Percentiles rank a stretch among this genome's conserved stretches.
Conservation (phyloP, 2,113 vertebrate genomes). For the Euleptes europaea region DNA sequence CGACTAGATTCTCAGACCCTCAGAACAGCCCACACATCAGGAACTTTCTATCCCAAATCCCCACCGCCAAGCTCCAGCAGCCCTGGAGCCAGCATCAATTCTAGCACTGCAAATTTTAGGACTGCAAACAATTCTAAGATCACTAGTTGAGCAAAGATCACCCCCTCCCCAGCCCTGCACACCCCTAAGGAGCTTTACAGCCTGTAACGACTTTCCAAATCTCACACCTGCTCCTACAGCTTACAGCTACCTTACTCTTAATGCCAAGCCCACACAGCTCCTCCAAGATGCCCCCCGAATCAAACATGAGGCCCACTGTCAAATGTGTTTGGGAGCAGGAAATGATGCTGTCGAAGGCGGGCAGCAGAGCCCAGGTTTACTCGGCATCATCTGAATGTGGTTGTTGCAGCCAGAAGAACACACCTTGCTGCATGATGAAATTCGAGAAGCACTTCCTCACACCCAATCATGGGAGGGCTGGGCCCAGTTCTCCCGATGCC, state of each 20-base stretch:
- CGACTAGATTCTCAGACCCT: no score
- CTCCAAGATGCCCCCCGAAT: neutral
- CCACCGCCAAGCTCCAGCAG: no score
- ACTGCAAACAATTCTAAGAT: neutral
- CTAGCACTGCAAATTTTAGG: no score
- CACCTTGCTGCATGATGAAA: neutral
- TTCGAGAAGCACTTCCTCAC: neutral
- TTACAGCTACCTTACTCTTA: neutral
- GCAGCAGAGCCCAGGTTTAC: no score
- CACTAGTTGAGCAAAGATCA: neutral
- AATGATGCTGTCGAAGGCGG: neutral
- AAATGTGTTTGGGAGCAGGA: neutral
- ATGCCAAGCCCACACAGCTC: neutral
- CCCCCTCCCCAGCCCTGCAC: no score
- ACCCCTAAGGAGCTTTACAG: neutral
- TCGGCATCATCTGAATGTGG: neutral
- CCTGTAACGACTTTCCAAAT: neutral
- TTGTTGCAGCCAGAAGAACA: neutral
- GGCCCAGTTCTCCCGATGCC: neutral
- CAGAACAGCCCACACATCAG: no score
- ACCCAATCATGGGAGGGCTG: neutral
- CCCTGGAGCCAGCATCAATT: no score
- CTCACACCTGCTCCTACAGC: neutral
- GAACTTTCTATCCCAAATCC: no score
- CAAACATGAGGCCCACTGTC: neutral